Evolutionary conservation across 2,113 vertebrate genomes (phyloP), one percentile per base, ranked within the genome.

Genomic region (Clinocottus analis): DNA sequence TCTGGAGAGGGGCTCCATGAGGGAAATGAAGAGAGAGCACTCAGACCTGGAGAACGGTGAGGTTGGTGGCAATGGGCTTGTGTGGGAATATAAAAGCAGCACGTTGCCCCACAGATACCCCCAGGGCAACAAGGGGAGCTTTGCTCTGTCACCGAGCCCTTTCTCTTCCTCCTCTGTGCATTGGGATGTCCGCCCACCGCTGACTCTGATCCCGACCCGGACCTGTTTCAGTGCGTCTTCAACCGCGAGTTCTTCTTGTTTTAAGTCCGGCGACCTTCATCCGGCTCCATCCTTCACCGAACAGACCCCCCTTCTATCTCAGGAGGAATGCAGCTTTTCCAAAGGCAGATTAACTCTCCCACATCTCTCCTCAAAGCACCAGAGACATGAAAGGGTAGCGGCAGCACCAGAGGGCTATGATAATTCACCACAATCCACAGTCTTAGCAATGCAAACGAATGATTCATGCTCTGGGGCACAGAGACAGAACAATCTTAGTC

Each of bases 111-210:
- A 84, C 29, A 77, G 64, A 65, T 59, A 80, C 39, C 79, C 61
- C 23, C 79, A 79, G 45, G 64, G 66, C 31, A 39, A 19, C 58
- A 86, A 79, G 66, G 85, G 77, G 25, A 84, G 74, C 63, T 62
- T 31, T 49, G 37, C 25, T 60, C 69, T 49, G 61, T 83, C 77
- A 14, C 80, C 59, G 21, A 87, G 75, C 21, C 77, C 80, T 77
- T 89, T 72, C 41, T 72, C 79, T 11, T 86, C 90, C 49, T 85
- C 90, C 17, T 87, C 87, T 56, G 77, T 90, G 71, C 72, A 79
- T 0, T 91, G 91, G 92, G 92, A 93, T 29, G 35, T 73, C 14
- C 63, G 33, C 71, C 92, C 92, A 5, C 61, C 89, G 49, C 82
- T 79, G n/a, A 80, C 73, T 35, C 67, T 83, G 43, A 79, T 91